Evolutionary conservation across 2,797 vertebrate genomes (phyloP).

Genomic region (Sarcophilus harrisii): DNA sequence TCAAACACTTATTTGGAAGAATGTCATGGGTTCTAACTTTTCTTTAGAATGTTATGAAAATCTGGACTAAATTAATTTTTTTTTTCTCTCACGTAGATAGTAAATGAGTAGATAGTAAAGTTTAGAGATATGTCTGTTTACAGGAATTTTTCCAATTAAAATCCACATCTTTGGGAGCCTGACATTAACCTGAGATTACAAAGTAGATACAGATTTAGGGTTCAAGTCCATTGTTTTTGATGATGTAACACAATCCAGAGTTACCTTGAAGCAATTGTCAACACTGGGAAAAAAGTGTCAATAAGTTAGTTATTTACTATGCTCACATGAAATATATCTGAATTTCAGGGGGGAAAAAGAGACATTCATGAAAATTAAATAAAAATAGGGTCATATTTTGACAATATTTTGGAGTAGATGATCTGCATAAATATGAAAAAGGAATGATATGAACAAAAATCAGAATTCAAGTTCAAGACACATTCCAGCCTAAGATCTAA

Average conservation of each 20-base stretch:
- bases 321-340: background rate
- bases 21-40: background rate
- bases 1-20: background rate
- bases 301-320: background rate
- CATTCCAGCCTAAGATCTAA: background rate
- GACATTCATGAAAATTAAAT: background rate
- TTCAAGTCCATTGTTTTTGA: background rate
- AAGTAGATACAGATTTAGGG: background rate
- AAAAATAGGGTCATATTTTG: background rate
- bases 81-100: background rate
- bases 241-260: background rate
- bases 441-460: background rate
- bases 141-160: background rate
- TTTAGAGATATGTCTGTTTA: background rate
- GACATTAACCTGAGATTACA: background rate
- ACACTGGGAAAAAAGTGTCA: background rate
- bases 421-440: background rate
- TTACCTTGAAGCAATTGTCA: background rate
- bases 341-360: background rate
- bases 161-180: background rate
- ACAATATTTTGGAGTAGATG: background rate
- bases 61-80: background rate
- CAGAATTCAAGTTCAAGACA: constrained; percentile 24
- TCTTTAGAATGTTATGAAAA: background rate
- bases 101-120: background rate